Base-by-base conservation (phyloP, 2,113 vertebrate genomes). In the Melanotaenia duboulayi region DNA sequence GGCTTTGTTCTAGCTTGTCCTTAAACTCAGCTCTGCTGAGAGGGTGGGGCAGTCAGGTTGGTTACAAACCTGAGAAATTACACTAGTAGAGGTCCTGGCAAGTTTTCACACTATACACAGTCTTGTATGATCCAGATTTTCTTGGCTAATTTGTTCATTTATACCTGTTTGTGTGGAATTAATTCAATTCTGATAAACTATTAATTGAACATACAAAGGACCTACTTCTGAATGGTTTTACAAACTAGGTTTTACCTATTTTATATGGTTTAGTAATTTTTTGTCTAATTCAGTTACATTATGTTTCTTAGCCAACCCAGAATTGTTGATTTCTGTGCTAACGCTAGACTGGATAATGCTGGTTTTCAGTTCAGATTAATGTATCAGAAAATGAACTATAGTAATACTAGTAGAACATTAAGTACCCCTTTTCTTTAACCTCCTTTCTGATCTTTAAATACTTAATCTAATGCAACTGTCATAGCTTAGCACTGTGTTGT, bases 1-100 rank as follows among this genome's bases (percentile, higher is more conserved):
- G 84, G 70, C 61, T 83, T 78, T 91, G 87, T 89, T 87, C 71
- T 40, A 74, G 78, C 87, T 76, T 88, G 82, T 86, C 73, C 52
- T 60, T 82, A 68, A 66, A 78, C 16, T 65, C 24, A 56, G 57
- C n/a, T 71, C 51, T 37, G 28, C 20, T 23, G 52, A 2, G 23
- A 49, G 68, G 79, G 78, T 57, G 82, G 19, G 65, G 62, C 57
- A 0, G 46, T 52, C 10, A 32, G 57, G 50, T 44, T 37, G 50
- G 60, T 58, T 56, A 60, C 64, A 76, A 72, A 76, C 63, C 69
- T 77, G 44, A 32, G 71, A 69, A 76, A 49, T 72, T 68, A 74
- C 69, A 71, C 19, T 71, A 76, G 65, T 40, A 52, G 0, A 69
- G 19, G 57, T 35, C 2, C 23, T 52, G 44, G 57, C 54, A 54